Base-by-base conservation (phyloP, 2,888 invertebrate genomes). In the Pachliopta kotzebuea region DNA sequence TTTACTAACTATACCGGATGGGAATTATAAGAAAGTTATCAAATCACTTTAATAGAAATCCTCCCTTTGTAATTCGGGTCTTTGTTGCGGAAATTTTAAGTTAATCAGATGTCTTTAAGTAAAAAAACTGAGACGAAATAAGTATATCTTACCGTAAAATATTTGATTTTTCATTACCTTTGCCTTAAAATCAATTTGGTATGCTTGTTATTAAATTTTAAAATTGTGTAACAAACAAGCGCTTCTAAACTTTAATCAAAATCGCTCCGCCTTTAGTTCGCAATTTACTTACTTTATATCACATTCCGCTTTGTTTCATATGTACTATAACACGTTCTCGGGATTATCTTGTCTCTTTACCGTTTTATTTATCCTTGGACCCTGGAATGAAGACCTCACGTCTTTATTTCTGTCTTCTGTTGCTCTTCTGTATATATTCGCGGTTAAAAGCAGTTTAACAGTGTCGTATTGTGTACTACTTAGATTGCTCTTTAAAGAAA, bases 281-380 rank as follows among this genome's bases (percentile, higher is more conserved):
- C n/a, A 6, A 4, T n/a, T 45, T n/a, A 1, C 45, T 45, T 18
- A 18, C 45, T 45, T 45, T 45, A 45, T 45, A 45, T 45, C 45
- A 45, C n/a, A 45, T 45, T 45, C n/a, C 45, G 45, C n/a, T 45
- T 45, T n/a, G 45, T 45, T 45, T n/a, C 45, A 45, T n/a, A 45
- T 18, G n/a, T 45, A 45, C 45, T 7, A n/a, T 8, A 1, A n/a
- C 7, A n/a, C 6, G 45, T 45, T n/a, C 45, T n/a, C 45, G 45
- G 18, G 18, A n/a, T 45, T 8, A n/a, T 45, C 45, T 45, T 45
- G 45, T n/a, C 3, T 45, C 45, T 45, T 45, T 45, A 45, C 45
- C 37, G 14, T 14, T 11, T 37, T 37, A 37, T 37, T 45, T 45
- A n/a, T n/a, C 18, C 45, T 45, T 45, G 7, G 45, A 45, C 18